These are phyloP conservation scores for Metellina segmentata DNA, from an alignment of 2,888 invertebrate genomes.

Conservation along the genomic window DNA sequence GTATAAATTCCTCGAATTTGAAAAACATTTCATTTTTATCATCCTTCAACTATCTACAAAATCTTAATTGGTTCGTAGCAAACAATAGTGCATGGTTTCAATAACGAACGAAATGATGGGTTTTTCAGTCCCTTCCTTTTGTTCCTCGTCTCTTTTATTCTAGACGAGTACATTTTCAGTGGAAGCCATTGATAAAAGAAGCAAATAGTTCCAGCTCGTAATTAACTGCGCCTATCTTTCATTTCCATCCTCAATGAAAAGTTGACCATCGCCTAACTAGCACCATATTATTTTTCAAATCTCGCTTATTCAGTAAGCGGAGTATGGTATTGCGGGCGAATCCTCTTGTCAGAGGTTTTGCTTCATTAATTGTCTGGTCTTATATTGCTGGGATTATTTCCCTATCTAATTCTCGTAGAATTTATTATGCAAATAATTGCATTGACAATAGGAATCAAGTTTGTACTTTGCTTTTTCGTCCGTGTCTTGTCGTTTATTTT, in stretches of 20 bases:
- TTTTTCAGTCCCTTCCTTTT: background rate
- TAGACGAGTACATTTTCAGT: background rate
- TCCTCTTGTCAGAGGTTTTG: background rate
- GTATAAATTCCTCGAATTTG: background rate
- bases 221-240: background rate
- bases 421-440: background rate
- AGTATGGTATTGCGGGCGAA: background rate
- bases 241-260: background rate
- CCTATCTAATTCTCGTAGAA: background rate
- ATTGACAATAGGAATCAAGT: background rate
- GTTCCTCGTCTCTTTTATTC: constrained; percentile 8
- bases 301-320: background rate
- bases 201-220: background rate
- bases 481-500: background rate
- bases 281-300: background rate
- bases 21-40: background rate
- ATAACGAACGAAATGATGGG: constrained; percentile 9
- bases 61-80: constrained; percentile 34
- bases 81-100: constrained; percentile 8
- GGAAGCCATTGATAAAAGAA: background rate
- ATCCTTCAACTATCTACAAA: background rate
- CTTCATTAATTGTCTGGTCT: background rate
- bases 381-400: background rate
- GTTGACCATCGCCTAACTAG: background rate
- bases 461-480: background rate